phyloP scores from a whole-genome alignment of 2,888 invertebrate species.

The Calameuta idolon region DNA sequence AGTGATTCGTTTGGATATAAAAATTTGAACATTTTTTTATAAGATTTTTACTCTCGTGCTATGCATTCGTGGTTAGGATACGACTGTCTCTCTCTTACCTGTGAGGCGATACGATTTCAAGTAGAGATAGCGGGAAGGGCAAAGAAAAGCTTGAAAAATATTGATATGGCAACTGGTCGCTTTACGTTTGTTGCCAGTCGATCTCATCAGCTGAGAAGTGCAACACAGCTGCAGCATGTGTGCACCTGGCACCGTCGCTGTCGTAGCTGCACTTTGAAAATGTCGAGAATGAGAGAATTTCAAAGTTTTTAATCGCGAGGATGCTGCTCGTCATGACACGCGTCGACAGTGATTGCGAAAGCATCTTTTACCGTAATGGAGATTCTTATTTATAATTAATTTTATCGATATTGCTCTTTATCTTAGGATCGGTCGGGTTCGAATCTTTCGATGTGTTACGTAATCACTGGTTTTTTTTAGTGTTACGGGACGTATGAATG shows the following conservation, averaged over 20 bases:
- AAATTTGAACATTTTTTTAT: neutral
- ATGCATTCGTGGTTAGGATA: neutral
- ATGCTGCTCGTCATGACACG: neutral
- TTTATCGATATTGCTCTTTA: neutral
- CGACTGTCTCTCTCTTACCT: neutral
- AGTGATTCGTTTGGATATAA: neutral
- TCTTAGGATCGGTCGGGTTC: neutral
- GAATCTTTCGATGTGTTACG: neutral
- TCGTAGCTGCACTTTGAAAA: neutral
- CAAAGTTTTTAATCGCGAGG: neutral
- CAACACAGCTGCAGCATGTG: neutral
- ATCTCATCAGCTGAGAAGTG: neutral
- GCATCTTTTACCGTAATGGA: neutral
- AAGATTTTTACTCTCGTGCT: neutral
- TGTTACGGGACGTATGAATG: neutral
- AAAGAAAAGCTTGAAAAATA: neutral
- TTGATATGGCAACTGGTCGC: neutral
- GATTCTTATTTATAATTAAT: neutral
- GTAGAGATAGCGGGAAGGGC: neutral
- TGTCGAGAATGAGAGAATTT: neutral
- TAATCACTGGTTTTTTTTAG: neutral
- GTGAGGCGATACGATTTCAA: slow-evolving; percentile 17
- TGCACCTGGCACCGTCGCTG: neutral
- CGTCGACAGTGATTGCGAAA: neutral
- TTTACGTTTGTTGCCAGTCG: neutral